A percentile compares a stretch with the other conserved stretches of the same genome.
Evolutionary conservation across 2,888 invertebrate genomes (phyloP).

Genomic region (Atethmia centrago): DNA sequence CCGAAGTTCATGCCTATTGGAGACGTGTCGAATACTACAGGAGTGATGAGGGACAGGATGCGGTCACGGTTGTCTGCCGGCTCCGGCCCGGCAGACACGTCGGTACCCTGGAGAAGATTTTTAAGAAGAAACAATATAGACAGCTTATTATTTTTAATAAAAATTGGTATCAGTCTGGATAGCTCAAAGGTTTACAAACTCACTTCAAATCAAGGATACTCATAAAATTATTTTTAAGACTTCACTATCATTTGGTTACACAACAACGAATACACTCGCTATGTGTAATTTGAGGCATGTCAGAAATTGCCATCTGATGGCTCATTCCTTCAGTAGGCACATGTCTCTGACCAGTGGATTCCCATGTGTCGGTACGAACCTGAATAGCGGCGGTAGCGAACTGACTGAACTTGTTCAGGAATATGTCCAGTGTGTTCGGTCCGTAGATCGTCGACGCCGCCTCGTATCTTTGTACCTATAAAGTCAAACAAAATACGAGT

Average conservation of each 20-base stretch:
- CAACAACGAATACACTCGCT: no score
- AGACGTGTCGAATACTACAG: slow-evolving; percentile 94
- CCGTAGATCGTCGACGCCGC: slow-evolving; percentile 96
- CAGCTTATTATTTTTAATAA: neutral
- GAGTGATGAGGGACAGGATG: slow-evolving; percentile 93
- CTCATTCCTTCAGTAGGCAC: neutral
- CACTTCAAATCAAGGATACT: neutral
- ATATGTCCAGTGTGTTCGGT: slow-evolving; percentile 95
- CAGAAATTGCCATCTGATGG: neutral
- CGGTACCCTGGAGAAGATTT: slow-evolving; percentile 76
- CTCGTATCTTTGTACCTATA: slow-evolving; percentile 97
- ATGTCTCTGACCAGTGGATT: neutral
- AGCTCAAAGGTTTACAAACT: neutral
- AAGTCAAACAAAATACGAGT: no score
- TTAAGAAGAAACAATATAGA: no score
- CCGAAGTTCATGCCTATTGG: slow-evolving; percentile 93
- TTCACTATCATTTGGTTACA: neutral
- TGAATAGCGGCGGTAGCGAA: slow-evolving; percentile 91
- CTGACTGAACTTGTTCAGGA: slow-evolving; percentile 92
- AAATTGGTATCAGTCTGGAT: neutral
- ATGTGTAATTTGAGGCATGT: neutral
- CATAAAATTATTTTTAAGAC: neutral
- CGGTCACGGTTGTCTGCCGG: slow-evolving; percentile 93
- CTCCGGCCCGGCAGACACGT: slow-evolving; percentile 91
- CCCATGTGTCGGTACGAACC: slow-evolving; percentile 72